Evolutionary conservation across 1,140 invertebrate species (phyloP).

Genomic region (Calosoma granatense): DNA sequence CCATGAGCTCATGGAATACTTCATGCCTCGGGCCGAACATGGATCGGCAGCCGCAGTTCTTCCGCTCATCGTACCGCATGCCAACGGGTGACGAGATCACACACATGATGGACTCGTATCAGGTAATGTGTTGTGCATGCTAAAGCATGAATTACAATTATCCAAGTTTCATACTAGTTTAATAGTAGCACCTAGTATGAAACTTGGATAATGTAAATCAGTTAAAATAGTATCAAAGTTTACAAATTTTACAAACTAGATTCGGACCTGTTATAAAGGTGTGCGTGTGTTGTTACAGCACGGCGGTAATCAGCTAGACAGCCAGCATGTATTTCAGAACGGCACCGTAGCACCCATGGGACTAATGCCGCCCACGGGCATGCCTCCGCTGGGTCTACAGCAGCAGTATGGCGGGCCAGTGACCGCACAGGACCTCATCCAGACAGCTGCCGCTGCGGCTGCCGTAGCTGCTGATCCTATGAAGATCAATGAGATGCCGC

Average conservation of each 20-base stretch:
- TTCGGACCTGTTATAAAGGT: no score
- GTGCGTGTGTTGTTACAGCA: no score
- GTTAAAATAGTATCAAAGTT: no score
- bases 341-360: slow-evolving; percentile 10
- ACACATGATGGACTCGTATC: slow-evolving; percentile 39
- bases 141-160: background rate
- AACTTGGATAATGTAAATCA: no score
- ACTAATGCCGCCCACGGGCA: slow-evolving; percentile 16
- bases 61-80: slow-evolving; percentile 28
- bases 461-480: slow-evolving; percentile 5
- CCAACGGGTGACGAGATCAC: slow-evolving; percentile 33
- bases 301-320: slow-evolving; percentile 27
- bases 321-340: slow-evolving; percentile 24
- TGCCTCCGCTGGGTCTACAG: slow-evolving; percentile 13
- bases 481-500: slow-evolving; percentile 22
- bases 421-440: slow-evolving; percentile 23
- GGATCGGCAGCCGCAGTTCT: slow-evolving; percentile 27
- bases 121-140: slow-evolving; percentile 27
- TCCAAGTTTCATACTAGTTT: no score
- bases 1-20: slow-evolving; percentile 31
- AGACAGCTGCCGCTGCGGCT: slow-evolving; percentile 14
- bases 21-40: slow-evolving; percentile 30
- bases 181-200: no score
- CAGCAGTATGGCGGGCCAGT: slow-evolving; percentile 23
- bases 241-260: background rate